Base-by-base conservation (phyloP, 2,113 vertebrate genomes). In the Alosa alosa region DNA sequence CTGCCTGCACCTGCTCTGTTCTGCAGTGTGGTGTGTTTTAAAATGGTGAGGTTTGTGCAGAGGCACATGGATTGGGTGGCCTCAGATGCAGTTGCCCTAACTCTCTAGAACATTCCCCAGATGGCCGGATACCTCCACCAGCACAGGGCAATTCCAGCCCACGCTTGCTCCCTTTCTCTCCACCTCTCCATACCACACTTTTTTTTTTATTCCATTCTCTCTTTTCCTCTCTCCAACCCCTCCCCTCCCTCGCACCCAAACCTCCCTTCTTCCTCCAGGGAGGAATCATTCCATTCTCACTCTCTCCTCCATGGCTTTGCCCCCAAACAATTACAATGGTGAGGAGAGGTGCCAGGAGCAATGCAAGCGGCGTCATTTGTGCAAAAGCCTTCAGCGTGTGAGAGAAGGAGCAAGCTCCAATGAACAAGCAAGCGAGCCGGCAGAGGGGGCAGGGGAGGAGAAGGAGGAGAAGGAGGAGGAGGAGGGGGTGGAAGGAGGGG, bases 251-350 rank as follows among this genome's bases (percentile, higher is more conserved):
- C 25, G 10, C 68, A 17, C 25, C n/a, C n/a, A 11, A 3, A 9
- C 36, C 20, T n/a, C 68, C 68, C 7, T 13, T 39, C 68, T 75
- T 36, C 68, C n/a, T 75, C 31, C 31, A 75, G 25, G 52, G n/a
- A 39, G 4, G 0, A 75, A 36, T 75, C 68, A n/a, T 15, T 45
- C 31, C 36, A 41, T 39, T 39, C 20, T 83, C 36, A 83, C 22
- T 82, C 52, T 57, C 85, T 82, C 55, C 18, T 20, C 55, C 55
- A 3, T 20, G 9, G 64, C 25, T 72, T 15, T 36, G 9, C n/a
- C 8, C 64, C 18, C 41, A 52, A 25, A 86, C 88, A 89, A 90
- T 91, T 91, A 91, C 75, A 90, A 88, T 86, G 86, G 39, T 36
- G 25, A 36, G 60, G 60, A 64, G 22, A 72, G 47, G 41, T 25